phyloP scores from a whole-genome alignment of 2,888 invertebrate species.

The Agrotis puta region DNA sequence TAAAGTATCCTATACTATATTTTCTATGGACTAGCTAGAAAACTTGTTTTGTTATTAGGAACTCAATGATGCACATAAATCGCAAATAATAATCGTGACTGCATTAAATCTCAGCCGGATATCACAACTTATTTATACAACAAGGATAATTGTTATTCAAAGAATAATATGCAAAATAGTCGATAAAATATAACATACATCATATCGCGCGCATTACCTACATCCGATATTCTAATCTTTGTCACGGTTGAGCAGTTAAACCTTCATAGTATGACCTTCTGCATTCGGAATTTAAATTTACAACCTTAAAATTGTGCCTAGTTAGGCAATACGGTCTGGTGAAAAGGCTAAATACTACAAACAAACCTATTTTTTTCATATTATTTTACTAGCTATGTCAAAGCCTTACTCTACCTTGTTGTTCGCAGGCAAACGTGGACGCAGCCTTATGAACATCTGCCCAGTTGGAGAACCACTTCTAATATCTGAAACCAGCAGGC shows the following conservation, averaged over 20 bases:
- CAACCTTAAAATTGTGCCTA: no score
- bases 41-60: neutral
- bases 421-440: slow-evolving; percentile 93
- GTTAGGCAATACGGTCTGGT: no score
- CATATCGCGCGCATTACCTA: slow-evolving; percentile 29
- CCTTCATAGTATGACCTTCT: slow-evolving; percentile 26
- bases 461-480: slow-evolving; percentile 94
- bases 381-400: neutral
- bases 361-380: neutral
- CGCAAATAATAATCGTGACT: neutral
- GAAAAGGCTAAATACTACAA: no score
- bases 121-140: slow-evolving; percentile 16
- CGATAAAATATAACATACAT: slow-evolving; percentile 17
- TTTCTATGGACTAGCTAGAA: no score
- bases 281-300: no score
- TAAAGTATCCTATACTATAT: neutral
- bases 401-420: slow-evolving; percentile 11
- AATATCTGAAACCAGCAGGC: slow-evolving; percentile 94
- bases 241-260: slow-evolving; percentile 13
- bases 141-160: slow-evolving; percentile 23
- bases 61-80: neutral
- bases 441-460: slow-evolving; percentile 94
- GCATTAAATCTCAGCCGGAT: neutral
- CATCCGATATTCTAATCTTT: slow-evolving; percentile 9
- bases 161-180: slow-evolving; percentile 32